Base-by-base conservation (phyloP, 2,113 vertebrate species). In the Nyctibius bracteatus region DNA sequence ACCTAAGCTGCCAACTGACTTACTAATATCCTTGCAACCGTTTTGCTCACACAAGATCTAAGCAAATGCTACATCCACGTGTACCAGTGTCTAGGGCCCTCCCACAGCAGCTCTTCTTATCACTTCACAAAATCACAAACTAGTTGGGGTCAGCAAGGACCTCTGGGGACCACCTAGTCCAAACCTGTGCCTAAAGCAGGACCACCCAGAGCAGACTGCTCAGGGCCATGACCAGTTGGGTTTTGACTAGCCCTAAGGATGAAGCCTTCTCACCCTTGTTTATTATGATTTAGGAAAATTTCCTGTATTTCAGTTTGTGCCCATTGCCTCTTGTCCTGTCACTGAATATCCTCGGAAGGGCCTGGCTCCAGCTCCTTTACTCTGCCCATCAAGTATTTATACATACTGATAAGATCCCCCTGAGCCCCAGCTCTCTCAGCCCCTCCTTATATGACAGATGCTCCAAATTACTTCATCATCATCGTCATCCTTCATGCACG, bases 211-310 rank as follows among this genome's bases (percentile, higher is more conserved):
- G 35, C 3, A 46, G 41, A 33, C 1, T 68, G 27, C 23, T 55
- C 18, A 75, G 30, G 13, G 10, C 33, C 33, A 5, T 6, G 23
- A 55, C 4, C 3, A 3, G 7, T 0, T 51, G 37, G 44, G 15
- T 68, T 90, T n/a, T 67, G 41, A 88, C 75, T 1, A 52, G 25
- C 4, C 27, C 12, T 24, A 78, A 35, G 33, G 22, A 91, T 14
- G 4, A 28, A 57, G 37, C 23, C 1, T 3, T 31, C 14, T 37
- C 51, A n/a, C 14, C 8, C 62, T 59, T 19, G 18, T 16, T 71
- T 65, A 33, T 5, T 21, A 23, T 28, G 5, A 30, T 71, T 66
- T 31, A 86, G 70, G 10, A 93, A 68, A 58, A 84, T 24, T 90
- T 52, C 18, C 31, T 54, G 19, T 49, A 24, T 84, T 78, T 81